These are phyloP conservation scores for Nesometra sesokonis DNA, from an alignment of 35 echinoderm and acorn worm genomes.

Conservation along the genomic window DNA sequence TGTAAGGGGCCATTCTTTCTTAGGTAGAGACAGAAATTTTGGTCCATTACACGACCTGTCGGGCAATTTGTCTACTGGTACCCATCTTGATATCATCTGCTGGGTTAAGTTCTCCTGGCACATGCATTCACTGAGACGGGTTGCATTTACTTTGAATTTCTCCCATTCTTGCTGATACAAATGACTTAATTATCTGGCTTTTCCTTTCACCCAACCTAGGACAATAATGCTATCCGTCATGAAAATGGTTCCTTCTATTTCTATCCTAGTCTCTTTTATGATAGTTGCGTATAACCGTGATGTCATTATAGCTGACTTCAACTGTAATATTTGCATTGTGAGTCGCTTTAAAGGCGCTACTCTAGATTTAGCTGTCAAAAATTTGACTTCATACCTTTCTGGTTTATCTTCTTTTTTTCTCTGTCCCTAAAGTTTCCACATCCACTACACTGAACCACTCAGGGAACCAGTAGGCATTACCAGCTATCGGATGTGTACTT, in stretches of 20 bases:
- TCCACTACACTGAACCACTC: too few species aligned
- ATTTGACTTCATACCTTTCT: background rate
- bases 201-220: background rate
- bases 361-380: conserved; percentile 16
- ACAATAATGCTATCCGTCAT: background rate
- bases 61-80: background rate
- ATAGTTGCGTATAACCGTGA: background rate
- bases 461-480: too few species aligned
- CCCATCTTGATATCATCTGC: background rate
- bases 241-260: background rate
- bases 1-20: background rate
- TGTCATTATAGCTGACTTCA: conserved; percentile 13
- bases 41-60: background rate
- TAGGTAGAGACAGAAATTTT: background rate
- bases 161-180: background rate
- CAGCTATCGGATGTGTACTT: too few species aligned
- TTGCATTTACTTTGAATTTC: background rate
- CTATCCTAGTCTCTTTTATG: background rate
- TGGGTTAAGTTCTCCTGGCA: background rate
- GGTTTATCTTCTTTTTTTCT: too few species aligned
- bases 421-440: too few species aligned
- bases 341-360: conserved; percentile 12
- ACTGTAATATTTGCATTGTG: background rate
- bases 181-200: background rate
- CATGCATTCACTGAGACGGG: background rate